A percentile compares a stretch with the other conserved stretches of the same genome.
Conservation (phyloP, 2,113 vertebrate genomes). For the Astur gentilis region DNA sequence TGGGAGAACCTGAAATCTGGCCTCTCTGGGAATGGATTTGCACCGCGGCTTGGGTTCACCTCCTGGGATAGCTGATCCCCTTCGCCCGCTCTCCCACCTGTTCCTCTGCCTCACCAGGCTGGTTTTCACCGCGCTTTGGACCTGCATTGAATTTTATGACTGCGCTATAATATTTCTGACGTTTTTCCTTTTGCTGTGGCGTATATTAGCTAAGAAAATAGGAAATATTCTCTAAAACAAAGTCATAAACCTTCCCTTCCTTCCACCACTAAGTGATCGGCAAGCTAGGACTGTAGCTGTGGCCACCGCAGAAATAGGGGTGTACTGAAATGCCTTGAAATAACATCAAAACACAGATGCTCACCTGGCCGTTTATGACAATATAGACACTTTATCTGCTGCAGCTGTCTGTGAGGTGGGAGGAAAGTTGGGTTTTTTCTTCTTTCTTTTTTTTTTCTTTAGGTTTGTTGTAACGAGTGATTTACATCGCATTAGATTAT, state of each 20-base stretch:
- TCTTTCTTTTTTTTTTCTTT: neutral
- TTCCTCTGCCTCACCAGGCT: neutral
- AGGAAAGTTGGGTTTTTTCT: neutral
- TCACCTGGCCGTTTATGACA: constrained; percentile 59
- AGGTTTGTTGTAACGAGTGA: constrained; percentile 69
- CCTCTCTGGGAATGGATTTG: constrained; percentile 51
- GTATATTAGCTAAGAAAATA: neutral
- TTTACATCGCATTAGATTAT: constrained; percentile 69
- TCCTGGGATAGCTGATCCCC: neutral
- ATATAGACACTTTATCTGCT: constrained; percentile 61
- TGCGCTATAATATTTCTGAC: neutral
- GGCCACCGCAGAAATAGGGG: constrained; percentile 30
- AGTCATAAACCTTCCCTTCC: neutral
- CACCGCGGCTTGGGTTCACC: neutral
- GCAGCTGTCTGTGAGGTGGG: constrained; percentile 70
- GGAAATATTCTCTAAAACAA: neutral
- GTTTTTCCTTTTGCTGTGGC: neutral
- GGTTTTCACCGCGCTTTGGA: neutral
- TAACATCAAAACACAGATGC: constrained; percentile 37
- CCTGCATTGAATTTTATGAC: constrained; percentile 38
- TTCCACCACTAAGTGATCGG: neutral
- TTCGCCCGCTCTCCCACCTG: neutral
- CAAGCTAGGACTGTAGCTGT: neutral
- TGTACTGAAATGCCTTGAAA: constrained; percentile 44
- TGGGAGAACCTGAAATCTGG: constrained; percentile 15